These are phyloP conservation scores for Rugalucina vietnamica DNA, from an alignment of 2,888 invertebrate genomes.

Conservation along the genomic window DNA sequence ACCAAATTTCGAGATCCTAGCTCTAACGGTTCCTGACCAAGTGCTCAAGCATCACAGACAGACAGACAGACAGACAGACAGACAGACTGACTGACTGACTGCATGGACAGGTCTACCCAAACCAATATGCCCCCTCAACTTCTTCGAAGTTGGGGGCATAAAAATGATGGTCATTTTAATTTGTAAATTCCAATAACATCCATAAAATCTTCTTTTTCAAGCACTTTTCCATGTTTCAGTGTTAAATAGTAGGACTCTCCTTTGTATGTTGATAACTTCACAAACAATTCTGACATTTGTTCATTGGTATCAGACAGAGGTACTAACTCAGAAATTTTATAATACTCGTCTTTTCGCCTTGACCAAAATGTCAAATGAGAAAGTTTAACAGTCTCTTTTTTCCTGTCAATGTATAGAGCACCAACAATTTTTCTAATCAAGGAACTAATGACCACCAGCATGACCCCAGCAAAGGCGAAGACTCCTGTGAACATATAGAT, in stretches of 20 bases:
- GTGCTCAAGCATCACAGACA: no score
- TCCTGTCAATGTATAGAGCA: conserved; percentile 29
- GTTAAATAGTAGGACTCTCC: neutral
- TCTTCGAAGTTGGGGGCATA: no score
- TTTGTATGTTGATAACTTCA: neutral
- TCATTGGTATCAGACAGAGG: conserved; percentile 20
- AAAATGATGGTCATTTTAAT: no score
- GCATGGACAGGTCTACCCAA: no score
- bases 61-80: no score
- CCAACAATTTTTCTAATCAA: conserved; percentile 20
- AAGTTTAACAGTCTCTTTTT: conserved; percentile 27
- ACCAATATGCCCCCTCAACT: no score
- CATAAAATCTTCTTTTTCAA: neutral
- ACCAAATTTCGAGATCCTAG: no score
- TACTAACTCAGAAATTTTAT: conserved; percentile 32
- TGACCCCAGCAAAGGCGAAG: neutral
- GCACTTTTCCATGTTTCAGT: neutral
- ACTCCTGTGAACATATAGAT: neutral
- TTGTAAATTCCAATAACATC: neutral
- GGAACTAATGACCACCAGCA: neutral
- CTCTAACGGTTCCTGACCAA: no score
- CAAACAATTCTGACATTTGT: neutral
- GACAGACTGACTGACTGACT: no score
- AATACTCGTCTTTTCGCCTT: conserved; percentile 20
- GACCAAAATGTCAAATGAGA: conserved; percentile 52